Conservation (phyloP, 1,140 invertebrate genomes). For the Magallana gigas region DNA sequence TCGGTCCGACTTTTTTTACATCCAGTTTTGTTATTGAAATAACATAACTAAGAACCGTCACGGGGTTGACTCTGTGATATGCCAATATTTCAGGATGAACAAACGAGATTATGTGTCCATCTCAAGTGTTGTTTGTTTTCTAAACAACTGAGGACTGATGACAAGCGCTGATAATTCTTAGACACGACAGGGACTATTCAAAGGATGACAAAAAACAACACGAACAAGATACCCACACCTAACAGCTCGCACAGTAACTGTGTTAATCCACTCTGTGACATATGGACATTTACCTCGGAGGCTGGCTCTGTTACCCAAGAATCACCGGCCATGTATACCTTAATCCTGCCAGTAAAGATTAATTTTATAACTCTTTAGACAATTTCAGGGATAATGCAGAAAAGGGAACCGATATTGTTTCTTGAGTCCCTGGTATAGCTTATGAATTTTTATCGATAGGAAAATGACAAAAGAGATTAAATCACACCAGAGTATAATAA, state of each 20-base stretch:
- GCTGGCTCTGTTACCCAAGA: not conserved
- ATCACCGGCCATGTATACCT: too few relatives aligned
- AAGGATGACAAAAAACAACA: not conserved
- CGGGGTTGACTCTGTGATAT: not conserved
- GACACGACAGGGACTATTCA: not conserved
- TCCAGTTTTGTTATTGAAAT: not conserved
- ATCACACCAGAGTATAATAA: not conserved
- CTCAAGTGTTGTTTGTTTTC: conserved; percentile 17
- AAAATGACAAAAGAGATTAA: not conserved
- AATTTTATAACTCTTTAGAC: too few relatives aligned
- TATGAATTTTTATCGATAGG: too few relatives aligned
- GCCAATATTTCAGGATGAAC: not conserved
- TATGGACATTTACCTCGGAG: not conserved
- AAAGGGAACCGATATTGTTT: too few relatives aligned
- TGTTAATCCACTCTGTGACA: not conserved
- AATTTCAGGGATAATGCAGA: too few relatives aligned
- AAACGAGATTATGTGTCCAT: not conserved
- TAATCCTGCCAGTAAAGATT: too few relatives aligned
- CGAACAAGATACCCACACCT: not conserved
- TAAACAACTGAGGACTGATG: not conserved
- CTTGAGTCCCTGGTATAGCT: too few relatives aligned
- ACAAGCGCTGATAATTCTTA: not conserved
- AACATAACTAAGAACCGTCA: not conserved
- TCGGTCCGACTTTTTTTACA: not conserved
- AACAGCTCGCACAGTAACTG: not conserved